These are phyloP conservation scores for Panulirus ornatus DNA, from an alignment of 1,140 invertebrate species.

Conservation along the genomic window DNA sequence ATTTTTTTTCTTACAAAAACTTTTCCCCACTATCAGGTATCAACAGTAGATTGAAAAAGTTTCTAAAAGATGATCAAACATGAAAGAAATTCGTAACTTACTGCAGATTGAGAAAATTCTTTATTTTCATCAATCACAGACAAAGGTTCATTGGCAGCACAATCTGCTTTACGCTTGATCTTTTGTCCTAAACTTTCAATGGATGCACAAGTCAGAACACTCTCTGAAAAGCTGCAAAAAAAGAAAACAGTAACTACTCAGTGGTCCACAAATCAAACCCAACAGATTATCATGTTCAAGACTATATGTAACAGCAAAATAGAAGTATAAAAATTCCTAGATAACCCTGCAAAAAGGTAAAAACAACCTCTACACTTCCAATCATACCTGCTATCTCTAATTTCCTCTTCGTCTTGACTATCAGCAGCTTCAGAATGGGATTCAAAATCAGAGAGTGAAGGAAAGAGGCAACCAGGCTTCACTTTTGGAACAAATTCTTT, in stretches of 20 bases:
- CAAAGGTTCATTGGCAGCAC: background rate
- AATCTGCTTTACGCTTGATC: slow-evolving; percentile 24
- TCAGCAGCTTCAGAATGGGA: slow-evolving; percentile 71
- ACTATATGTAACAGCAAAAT: no score
- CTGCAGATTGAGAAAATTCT: background rate
- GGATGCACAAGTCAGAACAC: slow-evolving; percentile 59
- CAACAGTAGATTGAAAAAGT: background rate
- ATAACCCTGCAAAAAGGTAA: background rate
- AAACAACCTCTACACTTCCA: background rate
- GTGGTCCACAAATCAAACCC: no score
- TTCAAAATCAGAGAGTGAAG: slow-evolving; percentile 74
- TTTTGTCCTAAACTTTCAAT: slow-evolving; percentile 65
- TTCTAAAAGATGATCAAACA: background rate
- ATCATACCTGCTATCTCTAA: slow-evolving; percentile 59
- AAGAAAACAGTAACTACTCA: background rate
- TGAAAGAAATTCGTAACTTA: background rate
- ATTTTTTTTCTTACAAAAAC: no score
- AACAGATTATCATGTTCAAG: no score
- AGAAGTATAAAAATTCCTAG: no score
- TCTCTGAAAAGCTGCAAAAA: slow-evolving; percentile 55
- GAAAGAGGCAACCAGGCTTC: slow-evolving; percentile 73
- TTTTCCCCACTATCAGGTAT: no score
- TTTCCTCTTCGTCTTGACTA: slow-evolving; percentile 64
- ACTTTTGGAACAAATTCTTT: slow-evolving; percentile 67
- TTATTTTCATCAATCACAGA: slow-evolving; percentile 44